Evolutionary conservation across 2,888 invertebrate genomes (phyloP), one percentile per base, ranked within the genome.

Genomic region (Euspilapteryx auroguttella): DNA sequence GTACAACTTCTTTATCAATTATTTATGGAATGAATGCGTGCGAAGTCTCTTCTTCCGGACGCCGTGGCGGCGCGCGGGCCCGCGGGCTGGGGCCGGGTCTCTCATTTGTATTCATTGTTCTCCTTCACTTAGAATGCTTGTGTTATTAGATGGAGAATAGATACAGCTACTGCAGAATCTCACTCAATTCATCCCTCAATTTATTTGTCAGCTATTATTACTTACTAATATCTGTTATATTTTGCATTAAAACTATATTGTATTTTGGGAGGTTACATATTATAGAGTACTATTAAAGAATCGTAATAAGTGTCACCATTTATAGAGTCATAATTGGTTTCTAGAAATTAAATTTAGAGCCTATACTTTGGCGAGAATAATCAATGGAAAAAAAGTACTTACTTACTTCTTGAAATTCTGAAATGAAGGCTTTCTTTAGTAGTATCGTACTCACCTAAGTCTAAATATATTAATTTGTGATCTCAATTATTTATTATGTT

Each of bases 61-160:
- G 9, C 20, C 5, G 6, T 7, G 20, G 20, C 5, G 6, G 5
- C 8, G 20, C 8, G 20, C 5, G 6, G 20, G 5, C 20, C 5
- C 9, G 6, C 25, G 25, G 14, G 4, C 4, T 11, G 14, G 25
- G 8, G 14, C 25, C 8, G 20, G 12, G 14, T 14, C 10, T 11
- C 14, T 24, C 24, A 4, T 9, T 29, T 24, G 12, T 20, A 20
- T 11, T 28, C 12, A 30, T 31, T 32, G 12, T 32, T 33, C 25
- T 26, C 12, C 21, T 28, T 35, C 31, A 25, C 21, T 22, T 29
- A 29, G 28, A 30, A 65, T 61, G 73, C 73, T 75, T 71, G 66
- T 68, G 69, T 69, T 68, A 65, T 69, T 71, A 66, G 69, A 71
- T 55, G 48, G 56, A n/a, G n/a, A n/a, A n/a, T n/a, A n/a, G n/a